These are phyloP conservation scores for Leuciscus idus DNA, from an alignment of 2,113 vertebrate species.

Conservation along the genomic window DNA sequence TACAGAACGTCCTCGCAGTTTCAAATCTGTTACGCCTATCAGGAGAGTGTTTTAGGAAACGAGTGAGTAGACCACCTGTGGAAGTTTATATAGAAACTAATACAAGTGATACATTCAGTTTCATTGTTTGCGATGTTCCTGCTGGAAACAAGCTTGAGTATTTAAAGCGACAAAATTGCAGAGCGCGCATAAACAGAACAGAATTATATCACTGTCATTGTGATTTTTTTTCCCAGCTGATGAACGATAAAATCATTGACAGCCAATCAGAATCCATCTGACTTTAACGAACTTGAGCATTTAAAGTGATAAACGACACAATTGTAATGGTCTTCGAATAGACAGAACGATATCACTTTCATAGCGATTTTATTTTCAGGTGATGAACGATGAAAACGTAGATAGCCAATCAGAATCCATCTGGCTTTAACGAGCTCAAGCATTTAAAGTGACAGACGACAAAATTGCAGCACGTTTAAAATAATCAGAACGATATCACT, in stretches of 20 bases:
- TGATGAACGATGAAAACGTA: too few relatives aligned
- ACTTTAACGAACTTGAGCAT: not conserved
- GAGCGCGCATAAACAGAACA: not conserved
- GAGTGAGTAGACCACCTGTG: not conserved
- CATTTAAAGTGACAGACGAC: not conserved
- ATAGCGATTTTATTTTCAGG: too few relatives aligned
- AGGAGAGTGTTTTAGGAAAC: not conserved
- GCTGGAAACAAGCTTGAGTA: not conserved
- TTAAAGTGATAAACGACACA: not conserved
- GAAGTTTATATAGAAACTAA: not conserved
- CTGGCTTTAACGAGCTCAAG: not conserved
- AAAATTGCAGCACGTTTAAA: too few relatives aligned
- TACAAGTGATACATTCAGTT: not conserved
- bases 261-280: not conserved
- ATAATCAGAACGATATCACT: too few relatives aligned
- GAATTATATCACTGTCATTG: not conserved
- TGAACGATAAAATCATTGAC: not conserved
- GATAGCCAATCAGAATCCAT: not conserved
- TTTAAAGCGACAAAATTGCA: not conserved
- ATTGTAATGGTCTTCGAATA: accelerated
- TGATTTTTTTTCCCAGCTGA: not conserved
- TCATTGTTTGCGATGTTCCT: not conserved
- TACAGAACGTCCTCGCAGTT: not conserved
- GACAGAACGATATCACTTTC: too few relatives aligned
- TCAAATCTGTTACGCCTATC: not conserved